These are phyloP conservation scores for Lemur catta DNA, from an alignment of 2,797 vertebrate species.

Conservation along the genomic window DNA sequence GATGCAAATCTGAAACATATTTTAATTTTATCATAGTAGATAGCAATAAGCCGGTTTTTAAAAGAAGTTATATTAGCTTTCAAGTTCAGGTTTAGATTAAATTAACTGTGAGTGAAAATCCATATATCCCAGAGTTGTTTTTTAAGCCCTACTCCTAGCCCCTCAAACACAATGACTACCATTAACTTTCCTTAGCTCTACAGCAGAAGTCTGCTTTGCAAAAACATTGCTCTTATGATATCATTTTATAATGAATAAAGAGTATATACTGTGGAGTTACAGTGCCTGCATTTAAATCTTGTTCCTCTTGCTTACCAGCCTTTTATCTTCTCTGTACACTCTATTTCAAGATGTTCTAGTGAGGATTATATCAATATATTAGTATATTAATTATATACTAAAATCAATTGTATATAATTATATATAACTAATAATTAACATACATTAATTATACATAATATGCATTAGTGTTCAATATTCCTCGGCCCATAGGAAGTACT, in stretches of 20 bases:
- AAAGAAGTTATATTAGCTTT: neutral
- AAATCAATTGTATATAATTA: neutral
- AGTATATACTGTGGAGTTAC: neutral
- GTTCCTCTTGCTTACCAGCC: neutral
- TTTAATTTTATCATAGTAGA: neutral
- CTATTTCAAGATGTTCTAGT: neutral
- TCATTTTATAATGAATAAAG: neutral
- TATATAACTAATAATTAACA: neutral
- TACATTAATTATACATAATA: neutral
- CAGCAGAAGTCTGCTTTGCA: neutral
- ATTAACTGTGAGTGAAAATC: neutral
- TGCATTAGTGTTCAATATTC: neutral
- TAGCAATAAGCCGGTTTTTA: neutral
- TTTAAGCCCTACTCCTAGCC: neutral
- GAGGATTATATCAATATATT: neutral
- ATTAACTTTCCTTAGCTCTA: neutral
- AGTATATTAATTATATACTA: neutral
- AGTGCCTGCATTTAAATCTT: neutral
- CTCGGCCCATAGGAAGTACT: neutral
- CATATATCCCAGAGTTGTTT: neutral
- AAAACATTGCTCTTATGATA: neutral
- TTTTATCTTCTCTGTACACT: neutral
- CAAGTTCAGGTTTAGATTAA: neutral
- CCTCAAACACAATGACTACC: neutral
- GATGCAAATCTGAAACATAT: neutral